Evolutionary conservation across 1,140 invertebrate species (phyloP).

Genomic region (Brachionus manjavacas): DNA sequence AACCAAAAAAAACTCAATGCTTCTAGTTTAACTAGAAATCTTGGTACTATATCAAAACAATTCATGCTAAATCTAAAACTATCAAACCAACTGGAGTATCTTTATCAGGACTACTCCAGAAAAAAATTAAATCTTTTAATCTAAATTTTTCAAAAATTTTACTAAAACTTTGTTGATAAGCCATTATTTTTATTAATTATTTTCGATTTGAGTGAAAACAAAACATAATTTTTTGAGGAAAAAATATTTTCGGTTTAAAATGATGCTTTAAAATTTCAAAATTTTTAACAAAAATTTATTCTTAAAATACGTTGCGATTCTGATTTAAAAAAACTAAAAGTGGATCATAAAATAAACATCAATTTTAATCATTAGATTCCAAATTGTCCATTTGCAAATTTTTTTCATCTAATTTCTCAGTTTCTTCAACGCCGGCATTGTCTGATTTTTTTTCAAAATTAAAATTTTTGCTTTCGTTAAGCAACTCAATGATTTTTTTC

Average conservation of each 20-base stretch:
- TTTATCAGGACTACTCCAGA: no score
- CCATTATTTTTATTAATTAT: no score
- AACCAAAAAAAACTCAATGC: no score
- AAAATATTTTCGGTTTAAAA: neutral
- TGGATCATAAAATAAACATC: neutral
- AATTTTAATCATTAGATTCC: neutral
- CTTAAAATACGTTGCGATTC: neutral
- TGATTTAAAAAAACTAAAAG: neutral
- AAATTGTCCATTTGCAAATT: neutral
- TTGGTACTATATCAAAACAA: no score
- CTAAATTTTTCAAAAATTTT: no score
- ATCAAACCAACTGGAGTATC: no score
- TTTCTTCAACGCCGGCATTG: neutral
- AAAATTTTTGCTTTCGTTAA: neutral
- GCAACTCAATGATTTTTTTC: neutral
- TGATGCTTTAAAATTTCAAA: neutral
- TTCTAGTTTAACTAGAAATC: no score
- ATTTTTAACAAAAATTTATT: neutral
- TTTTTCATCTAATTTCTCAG: neutral
- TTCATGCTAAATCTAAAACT: no score
- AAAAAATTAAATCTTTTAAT: no score
- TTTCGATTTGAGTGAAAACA: no score
- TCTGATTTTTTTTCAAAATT: neutral
- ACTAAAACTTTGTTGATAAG: no score
- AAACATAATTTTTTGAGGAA: no score